phyloP scores from a whole-genome alignment of 2,113 vertebrate species.

The Ptychochromis oligacanthus region DNA sequence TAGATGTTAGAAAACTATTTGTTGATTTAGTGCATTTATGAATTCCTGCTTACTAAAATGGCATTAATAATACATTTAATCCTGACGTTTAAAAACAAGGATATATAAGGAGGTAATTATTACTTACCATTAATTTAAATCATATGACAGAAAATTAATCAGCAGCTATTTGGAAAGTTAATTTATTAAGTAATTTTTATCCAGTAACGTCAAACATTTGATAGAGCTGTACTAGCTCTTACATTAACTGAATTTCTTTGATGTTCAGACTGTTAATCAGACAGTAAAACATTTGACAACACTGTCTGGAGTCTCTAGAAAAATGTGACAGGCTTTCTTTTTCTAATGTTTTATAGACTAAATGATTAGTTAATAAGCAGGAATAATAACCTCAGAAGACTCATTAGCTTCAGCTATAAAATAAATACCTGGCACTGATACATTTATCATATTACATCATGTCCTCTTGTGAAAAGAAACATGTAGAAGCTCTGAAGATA shows the following conservation, averaged over 20 bases:
- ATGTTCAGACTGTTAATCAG: not conserved
- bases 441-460: not conserved
- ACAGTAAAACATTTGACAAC: not conserved
- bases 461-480: not conserved
- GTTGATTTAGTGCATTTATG: not conserved
- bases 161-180: not conserved
- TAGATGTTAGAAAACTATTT: not conserved
- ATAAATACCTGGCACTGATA: not conserved
- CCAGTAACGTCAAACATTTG: not conserved
- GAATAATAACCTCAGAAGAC: not conserved
- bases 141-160: not conserved
- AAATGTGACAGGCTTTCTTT: not conserved
- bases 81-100: not conserved
- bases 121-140: not conserved
- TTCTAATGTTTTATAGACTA: not conserved
- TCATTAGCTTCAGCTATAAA: not conserved
- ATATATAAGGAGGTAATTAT: not conserved
- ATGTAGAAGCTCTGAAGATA: not conserved
- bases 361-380: not conserved
- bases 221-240: not conserved
- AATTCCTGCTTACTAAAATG: not conserved
- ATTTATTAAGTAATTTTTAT: not conserved
- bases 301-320: not conserved
- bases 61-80: not conserved
- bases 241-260: not conserved